Evolutionary conservation across 2,113 vertebrate species (phyloP), one percentile per base, ranked within the genome.

Genomic region (Cardinalis cardinalis): DNA sequence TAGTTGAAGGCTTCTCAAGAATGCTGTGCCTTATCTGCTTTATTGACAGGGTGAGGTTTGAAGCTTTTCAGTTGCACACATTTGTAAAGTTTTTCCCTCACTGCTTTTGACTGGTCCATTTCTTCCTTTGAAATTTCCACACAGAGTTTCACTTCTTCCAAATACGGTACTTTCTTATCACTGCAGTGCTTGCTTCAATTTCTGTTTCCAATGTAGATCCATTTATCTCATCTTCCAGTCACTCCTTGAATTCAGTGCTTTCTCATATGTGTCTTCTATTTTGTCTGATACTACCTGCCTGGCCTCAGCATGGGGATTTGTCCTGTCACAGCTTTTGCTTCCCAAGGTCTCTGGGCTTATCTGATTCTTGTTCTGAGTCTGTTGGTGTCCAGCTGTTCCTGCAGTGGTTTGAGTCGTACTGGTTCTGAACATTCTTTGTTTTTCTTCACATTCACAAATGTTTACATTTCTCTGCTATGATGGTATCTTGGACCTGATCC

Each of bases 1-100:
- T 41, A 11, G 56, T 38, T 12, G 23, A 96, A 49, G 44, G 36
- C 9, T 80, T 93, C 64, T 96, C 91, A 89, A 90, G 95, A 95
- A 92, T 90, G 46, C 16, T 95, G 63, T 95, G 53, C 76, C 43
- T 89, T 89, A 77, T 36, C 53, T 93, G 38, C n/a, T 74, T 92
- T 88, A 52, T 60, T 52, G 43, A 52, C 34, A 68, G n/a, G 7
- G 15, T 19, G 6, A 71, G 12, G 34, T 55, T 90, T 63, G 63
- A 56, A 13, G 14, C 6, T 80, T 92, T 86, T 69, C 6, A 0
- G 24, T 48, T 86, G 31, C 41, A 73, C 5, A 2, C 5, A 29
- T 79, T 75, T 55, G 10, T 71, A 71, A 71, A 5, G 25, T 66
- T 89, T 84, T 89, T 81, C 32, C 34, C 53, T 73, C n/a, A 20